Evolutionary conservation across 1,140 invertebrate species (phyloP).

Genomic region (Amyelois transitella): DNA sequence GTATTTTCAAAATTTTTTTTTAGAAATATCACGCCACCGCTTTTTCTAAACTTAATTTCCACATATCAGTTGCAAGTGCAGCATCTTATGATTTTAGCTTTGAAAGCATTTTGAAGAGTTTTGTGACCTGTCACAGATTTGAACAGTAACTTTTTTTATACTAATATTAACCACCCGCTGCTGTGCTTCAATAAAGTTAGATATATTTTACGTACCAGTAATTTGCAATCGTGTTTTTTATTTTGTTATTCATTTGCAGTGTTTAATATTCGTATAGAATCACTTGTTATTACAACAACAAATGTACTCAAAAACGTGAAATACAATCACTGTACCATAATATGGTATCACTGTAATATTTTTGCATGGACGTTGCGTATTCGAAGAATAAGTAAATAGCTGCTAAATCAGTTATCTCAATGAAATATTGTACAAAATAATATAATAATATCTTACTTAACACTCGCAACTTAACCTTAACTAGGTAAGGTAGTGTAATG

Average conservation of each 20-base stretch:
- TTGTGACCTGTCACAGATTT: not conserved
- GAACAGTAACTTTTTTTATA: not conserved
- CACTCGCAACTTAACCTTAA: not conserved
- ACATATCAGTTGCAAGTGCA: constrained; percentile 13
- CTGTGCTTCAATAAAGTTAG: not conserved
- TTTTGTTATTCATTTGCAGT: not conserved
- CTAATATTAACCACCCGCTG: not conserved
- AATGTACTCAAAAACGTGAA: no score
- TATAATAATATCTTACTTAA: not conserved
- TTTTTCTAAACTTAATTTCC: constrained; percentile 16
- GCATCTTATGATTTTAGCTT: constrained; percentile 29
- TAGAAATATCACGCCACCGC: constrained; percentile 12
- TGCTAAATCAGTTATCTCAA: not conserved
- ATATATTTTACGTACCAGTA: no score
- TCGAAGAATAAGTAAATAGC: not conserved
- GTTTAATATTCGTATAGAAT: not conserved
- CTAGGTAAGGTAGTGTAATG: not conserved
- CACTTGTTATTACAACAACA: not conserved
- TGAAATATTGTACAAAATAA: not conserved
- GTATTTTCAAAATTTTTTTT: constrained; percentile 21
- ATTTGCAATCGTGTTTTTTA: not conserved
- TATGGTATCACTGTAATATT: not conserved
- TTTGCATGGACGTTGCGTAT: not conserved
- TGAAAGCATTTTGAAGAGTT: constrained; percentile 13
- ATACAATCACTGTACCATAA: no score